Evolutionary conservation across 2,888 invertebrate genomes (phyloP).

Genomic region (Hydriomena furcata): DNA sequence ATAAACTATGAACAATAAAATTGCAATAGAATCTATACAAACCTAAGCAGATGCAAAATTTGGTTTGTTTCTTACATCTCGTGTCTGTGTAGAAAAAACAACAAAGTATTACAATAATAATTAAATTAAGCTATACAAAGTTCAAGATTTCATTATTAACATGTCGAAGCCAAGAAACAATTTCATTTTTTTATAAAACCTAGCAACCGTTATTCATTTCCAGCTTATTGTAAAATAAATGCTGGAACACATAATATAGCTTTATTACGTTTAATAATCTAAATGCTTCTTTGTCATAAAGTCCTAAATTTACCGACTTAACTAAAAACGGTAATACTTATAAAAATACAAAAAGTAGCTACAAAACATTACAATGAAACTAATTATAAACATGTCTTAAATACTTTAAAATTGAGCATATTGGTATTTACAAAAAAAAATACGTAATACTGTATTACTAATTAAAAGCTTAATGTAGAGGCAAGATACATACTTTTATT

Average conservation of each 20-base stretch:
- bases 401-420: slow-evolving; percentile 13
- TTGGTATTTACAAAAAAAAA: slow-evolving; percentile 26
- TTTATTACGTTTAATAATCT: slow-evolving; percentile 4
- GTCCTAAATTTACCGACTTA: slow-evolving; percentile 10
- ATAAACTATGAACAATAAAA: slow-evolving; percentile 81
- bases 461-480: slow-evolving; percentile 19
- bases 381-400: neutral
- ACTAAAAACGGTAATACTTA: slow-evolving; percentile 1
- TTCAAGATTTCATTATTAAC: no score
- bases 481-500: slow-evolving; percentile 33
- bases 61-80: slow-evolving; percentile 27
- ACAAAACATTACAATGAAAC: neutral
- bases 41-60: slow-evolving; percentile 32
- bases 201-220: no score
- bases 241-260: slow-evolving; percentile 2
- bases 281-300: slow-evolving; percentile 27
- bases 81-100: slow-evolving; percentile 17
- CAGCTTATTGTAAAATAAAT: slow-evolving; percentile 5
- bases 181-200: no score
- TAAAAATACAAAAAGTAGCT: slow-evolving; percentile 13
- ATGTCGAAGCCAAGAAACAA: no score
- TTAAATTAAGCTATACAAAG: neutral
- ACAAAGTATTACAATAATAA: slow-evolving; percentile 3
- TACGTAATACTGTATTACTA: slow-evolving; percentile 28
- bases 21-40: slow-evolving; percentile 62